Base-by-base conservation (phyloP, 2,797 vertebrate genomes). In the Pelobates cultripes region DNA sequence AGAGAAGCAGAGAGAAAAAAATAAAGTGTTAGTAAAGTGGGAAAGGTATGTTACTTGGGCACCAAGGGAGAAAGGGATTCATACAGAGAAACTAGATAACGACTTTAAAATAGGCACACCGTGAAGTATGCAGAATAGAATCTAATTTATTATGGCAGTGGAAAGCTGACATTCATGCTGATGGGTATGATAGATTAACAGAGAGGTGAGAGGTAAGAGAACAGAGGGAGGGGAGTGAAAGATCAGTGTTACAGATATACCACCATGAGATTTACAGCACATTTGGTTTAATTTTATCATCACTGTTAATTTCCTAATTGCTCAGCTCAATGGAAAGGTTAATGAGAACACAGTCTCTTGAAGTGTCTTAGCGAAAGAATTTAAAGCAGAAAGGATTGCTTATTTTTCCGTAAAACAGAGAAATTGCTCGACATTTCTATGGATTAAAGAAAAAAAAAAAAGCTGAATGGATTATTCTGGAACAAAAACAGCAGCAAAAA, bases 281-380 rank as follows among this genome's bases (percentile, higher is more conserved):
- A 75, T 75, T 83, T 74, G 17, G 53, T 78, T 76, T 75, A 83
- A 83, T 78, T 75, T 79, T 70, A 64, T 75, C 76, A 79, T 63
- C 72, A 64, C 66, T 79, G 57, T 55, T 79, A 75, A 83, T 83
- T 79, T 63, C 60, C 81, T 83, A 74, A 83, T 83, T 78, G 75
- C 70, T 78, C 75, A 43, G 76, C 70, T 67, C 51, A 51, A 51
- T 51, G 81, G 70, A 78, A 75, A 71, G 44, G 55, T 79, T 83
- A 74, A 78, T 83, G 77, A 63, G 53, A 45, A 64, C 53, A 61
- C 43, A 8, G 10, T 28, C 5, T 8, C 69, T 44, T 42, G 4
- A 68, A 15, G 40, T n/a, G 43, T 43, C 13, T 17, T 55, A 28
- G 42, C 6, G 14, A 77, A 69, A 42, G 44, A 69, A 73, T 55